Conservation (phyloP, 2,797 vertebrate species). For the Petrocephalus schoutedeni region DNA sequence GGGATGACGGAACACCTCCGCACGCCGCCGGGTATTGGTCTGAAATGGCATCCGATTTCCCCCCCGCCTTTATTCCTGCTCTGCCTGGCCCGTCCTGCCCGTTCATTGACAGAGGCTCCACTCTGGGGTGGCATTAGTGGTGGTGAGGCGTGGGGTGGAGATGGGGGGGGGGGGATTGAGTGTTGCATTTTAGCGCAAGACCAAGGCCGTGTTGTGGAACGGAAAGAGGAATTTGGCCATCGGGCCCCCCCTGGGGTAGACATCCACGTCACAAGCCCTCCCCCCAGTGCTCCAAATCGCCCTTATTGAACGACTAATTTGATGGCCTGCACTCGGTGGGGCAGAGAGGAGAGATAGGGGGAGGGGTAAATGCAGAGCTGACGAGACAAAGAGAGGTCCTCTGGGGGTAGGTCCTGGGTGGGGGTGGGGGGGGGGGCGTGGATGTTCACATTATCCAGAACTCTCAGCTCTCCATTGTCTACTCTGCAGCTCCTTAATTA, state of each 20-base stretch:
- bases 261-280: constrained; percentile 26
- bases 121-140: not conserved
- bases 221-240: constrained; percentile 10
- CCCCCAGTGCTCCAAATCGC: constrained; percentile 15
- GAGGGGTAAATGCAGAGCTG: constrained; percentile 18
- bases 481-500: no score
- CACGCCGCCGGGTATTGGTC: not conserved
- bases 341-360: constrained; percentile 15
- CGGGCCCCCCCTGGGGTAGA: constrained; percentile 9
- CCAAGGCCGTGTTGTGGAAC: not conserved
- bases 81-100: not conserved
- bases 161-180: not conserved
- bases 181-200: not conserved
- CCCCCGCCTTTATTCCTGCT: not conserved
- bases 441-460: no score
- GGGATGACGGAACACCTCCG: not conserved
- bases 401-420: constrained; percentile 1
- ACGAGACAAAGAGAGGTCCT: constrained; percentile 31
- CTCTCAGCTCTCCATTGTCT: no score
- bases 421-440: not conserved
- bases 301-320: constrained; percentile 34
- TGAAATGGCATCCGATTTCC: not conserved
- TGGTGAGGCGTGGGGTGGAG: not conserved
- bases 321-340: constrained; percentile 18
- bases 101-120: not conserved